Base-by-base conservation (phyloP, 2,113 vertebrate species). In the Scomber japonicus region DNA sequence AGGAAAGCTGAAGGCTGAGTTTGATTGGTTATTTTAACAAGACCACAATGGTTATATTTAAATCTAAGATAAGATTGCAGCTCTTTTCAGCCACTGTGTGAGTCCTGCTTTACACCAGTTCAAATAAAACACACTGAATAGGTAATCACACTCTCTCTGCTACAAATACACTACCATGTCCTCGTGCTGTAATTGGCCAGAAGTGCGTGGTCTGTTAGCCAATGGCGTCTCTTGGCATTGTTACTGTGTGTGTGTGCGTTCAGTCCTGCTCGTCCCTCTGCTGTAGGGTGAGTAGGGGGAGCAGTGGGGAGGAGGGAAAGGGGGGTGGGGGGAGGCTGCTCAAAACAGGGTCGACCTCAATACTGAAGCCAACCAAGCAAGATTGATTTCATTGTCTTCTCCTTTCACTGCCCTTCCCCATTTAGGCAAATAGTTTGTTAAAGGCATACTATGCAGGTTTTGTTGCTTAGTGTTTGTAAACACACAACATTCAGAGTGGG, bases 371-470 rank as follows among this genome's bases (percentile, higher is more conserved):
- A 78, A 77, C 92, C 83, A 76, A 90, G 91, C 89, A 90, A 77
- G 87, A 91, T 73, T 79, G 83, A 92, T 87, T 90, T 86, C 67
- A 91, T 92, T 93, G 89, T 92, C 75, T 84, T 50, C 63, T 55
- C 67, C 80, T 84, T 77, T 82, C 76, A 83, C 65, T 68, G 57
- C 44, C 65, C 74, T 63, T 81, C 68, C 76, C 74, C 76, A 77
- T 83, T 93, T 76, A 67, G 49, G 53, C 44, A 54, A 61, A 80
- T 84, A 46, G 90, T 90, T 77, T 80, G 73, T 83, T 53, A 78
- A 69, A 73, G 71, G 53, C 14, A 48, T 27, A 53, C 21, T 40
- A 40, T 40, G 35, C 35, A 40, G 35, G 35, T 9, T 40, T 40
- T 40, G 35, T 9, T 40, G 35, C 35, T 40, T 40, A 7, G 5